Evolutionary conservation across 2,113 vertebrate genomes (phyloP).

Genomic region (Catharus fuscescens): DNA sequence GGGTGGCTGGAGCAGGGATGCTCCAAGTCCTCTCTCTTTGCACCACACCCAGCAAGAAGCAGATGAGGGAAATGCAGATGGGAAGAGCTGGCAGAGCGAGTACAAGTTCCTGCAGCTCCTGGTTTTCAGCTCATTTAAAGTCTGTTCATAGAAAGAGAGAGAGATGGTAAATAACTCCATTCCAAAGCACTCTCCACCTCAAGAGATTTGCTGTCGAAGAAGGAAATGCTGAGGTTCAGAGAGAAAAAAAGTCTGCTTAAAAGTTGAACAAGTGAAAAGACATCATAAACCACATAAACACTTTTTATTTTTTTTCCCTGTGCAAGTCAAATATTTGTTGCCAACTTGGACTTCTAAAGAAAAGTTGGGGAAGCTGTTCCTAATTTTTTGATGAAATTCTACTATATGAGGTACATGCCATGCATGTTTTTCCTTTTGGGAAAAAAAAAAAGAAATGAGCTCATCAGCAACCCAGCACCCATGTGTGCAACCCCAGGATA

Average conservation of each 20-base stretch:
- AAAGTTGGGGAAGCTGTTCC: background rate
- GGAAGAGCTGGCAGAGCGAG: background rate
- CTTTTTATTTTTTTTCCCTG: background rate
- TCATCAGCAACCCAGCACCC: background rate
- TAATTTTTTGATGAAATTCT: background rate
- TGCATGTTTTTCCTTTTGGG: background rate
- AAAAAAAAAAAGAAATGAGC: background rate
- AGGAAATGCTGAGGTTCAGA: background rate
- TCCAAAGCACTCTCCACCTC: background rate
- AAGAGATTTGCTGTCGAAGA: background rate
- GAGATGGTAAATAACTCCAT: background rate
- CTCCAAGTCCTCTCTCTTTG: background rate
- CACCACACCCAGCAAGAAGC: background rate
- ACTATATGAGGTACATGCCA: background rate
- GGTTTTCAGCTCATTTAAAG: background rate
- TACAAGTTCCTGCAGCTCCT: background rate
- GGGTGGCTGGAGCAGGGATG: background rate
- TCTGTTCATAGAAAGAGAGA: background rate
- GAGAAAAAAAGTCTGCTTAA: background rate
- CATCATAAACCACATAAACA: background rate
- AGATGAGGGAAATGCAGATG: background rate
- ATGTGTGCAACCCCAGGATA: background rate
- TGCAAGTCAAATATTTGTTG: background rate
- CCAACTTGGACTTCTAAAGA: background rate
- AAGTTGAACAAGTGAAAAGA: background rate